Evolutionary conservation across 2,797 vertebrate species (phyloP), one percentile per base, ranked within the genome.

Genomic region (Pteronotus mesoamericanus): DNA sequence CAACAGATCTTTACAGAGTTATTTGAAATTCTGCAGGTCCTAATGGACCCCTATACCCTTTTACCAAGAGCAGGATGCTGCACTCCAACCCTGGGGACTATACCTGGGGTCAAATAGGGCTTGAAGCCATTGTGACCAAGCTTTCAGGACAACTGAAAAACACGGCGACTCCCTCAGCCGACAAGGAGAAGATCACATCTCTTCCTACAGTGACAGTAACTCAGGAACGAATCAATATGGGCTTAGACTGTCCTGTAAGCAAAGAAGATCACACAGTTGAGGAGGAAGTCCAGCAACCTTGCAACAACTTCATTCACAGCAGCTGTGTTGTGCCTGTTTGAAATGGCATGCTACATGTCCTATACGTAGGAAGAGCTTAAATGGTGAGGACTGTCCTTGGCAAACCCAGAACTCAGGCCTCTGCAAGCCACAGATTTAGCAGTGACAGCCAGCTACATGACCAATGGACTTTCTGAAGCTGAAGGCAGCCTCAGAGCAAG

Each of bases 341-440:
- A n/a, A n/a, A 64, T 98, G 99, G 99, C 99, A 99, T 24, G 99
- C 99, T 97, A 99, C 99, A 0, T 99, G 99, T 99, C 99, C 99
- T 11, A 99, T 99, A 89, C 99, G 99, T 98, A 99, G 99, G 98
- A 99, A 99, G 98, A 99, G 99, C 97, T 98, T 99, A 94, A 99
- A 98, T 26, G 99, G 99, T 59, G 99, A 99, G 96, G 99, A 99
- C 97, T 99, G 99, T 94, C 99, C 98, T 95, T 99, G 98, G 97
- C 99, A 99, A 97, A 97, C 98, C 1, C 98, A 99, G 59, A 98
- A 98, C 97, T 97, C 99, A 98, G 9, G 53, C 98, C 29, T 96
- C 98, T 21, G 80, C 98, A 3, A 98, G 98, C 66, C 98, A 98
- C 97, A 98, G 99, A 97, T 98, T 99, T 82, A 99, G 99, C 98